A percentile compares a stretch with the other conserved stretches of the same genome.
Conservation (phyloP, 2,797 vertebrate genomes). For the Falco cherrug region DNA sequence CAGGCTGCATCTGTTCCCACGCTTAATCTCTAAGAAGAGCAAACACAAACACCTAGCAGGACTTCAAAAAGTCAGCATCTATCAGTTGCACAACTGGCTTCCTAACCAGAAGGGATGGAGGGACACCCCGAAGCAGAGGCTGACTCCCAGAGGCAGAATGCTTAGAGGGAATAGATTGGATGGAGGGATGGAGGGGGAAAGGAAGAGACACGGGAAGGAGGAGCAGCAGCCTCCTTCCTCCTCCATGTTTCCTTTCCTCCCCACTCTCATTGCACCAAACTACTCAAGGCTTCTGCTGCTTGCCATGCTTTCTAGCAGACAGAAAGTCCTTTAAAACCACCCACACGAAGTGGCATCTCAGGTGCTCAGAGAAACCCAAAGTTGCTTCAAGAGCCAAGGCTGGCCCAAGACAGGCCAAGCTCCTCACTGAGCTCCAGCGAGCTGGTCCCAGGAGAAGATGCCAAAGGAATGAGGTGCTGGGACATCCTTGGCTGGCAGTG, state of each 20-base stretch:
- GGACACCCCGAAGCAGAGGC: rapidly evolving
- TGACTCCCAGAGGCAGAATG: not conserved
- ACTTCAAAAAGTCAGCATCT: not conserved
- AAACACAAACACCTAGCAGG: not conserved
- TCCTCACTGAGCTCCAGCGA: not conserved
- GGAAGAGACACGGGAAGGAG: not conserved
- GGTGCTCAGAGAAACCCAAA: not conserved
- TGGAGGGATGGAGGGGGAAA: not conserved
- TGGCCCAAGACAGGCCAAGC: not conserved
- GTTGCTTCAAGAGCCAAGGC: not conserved
- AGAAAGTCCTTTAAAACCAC: not conserved
- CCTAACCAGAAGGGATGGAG: not conserved
- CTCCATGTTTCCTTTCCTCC: not conserved
- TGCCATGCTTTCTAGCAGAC: rapidly evolving
- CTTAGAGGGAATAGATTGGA: not conserved
- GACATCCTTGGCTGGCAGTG: not conserved
- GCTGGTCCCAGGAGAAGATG: not conserved
- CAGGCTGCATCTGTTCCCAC: not conserved
- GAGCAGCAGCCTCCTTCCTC: not conserved
- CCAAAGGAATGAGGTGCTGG: not conserved
- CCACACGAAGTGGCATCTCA: not conserved
- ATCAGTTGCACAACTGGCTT: not conserved
- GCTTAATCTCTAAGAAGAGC: not conserved
- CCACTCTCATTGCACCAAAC: not conserved
- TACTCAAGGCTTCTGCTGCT: not conserved